Percentiles rank a stretch among this genome's conserved stretches.
Conservation (phyloP, 1,140 invertebrate species). For the Cyclargus thomasi region DNA sequence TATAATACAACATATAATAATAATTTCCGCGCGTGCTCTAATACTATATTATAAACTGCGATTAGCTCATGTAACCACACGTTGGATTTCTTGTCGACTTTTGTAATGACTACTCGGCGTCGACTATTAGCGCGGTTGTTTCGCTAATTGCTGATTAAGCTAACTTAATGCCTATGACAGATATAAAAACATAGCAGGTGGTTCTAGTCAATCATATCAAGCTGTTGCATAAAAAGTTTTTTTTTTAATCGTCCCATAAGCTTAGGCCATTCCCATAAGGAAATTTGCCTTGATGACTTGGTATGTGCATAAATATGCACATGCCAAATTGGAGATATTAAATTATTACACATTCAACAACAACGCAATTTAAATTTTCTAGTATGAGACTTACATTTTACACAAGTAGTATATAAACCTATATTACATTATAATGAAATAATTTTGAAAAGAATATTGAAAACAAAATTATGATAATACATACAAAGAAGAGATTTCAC, state of each 20-base stretch:
- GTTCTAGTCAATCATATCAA: not conserved
- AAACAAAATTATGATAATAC: not conserved
- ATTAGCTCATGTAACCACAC: not conserved
- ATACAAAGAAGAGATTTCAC: not conserved
- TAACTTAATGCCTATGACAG: constrained; percentile 1
- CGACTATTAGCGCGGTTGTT: not conserved
- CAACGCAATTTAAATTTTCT: no score
- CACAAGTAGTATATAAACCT: no score
- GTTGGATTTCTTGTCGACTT: constrained; percentile 1
- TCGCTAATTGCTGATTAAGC: not conserved
- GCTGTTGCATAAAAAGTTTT: no score
- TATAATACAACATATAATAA: not conserved
- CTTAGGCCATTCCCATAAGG: no score
- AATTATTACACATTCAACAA: no score
- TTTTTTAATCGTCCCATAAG: no score
- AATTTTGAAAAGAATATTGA: not conserved
- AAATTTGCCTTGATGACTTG: no score
- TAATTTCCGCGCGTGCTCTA: constrained; percentile 8
- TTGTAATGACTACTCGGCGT: not conserved
- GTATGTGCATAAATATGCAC: no score
- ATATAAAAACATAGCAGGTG: not conserved
- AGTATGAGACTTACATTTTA: no score
- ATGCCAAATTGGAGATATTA: no score
- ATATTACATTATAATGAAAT: no score
- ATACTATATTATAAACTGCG: not conserved